Conservation (phyloP, 2,797 vertebrate genomes). For the Alosa sapidissima region DNA sequence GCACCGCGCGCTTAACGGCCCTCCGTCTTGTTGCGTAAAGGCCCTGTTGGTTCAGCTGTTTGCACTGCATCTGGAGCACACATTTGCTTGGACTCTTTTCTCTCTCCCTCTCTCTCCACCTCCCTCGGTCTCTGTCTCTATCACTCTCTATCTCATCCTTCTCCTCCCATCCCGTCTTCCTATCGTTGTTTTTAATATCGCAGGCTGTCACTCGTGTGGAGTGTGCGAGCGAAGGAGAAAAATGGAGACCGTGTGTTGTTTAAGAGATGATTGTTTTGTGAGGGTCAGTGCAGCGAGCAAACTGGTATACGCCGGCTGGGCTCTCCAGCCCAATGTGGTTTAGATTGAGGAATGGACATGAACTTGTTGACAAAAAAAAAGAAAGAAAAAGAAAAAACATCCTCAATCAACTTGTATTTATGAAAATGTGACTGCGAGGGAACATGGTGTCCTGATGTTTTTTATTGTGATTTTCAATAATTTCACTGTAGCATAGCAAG, state of each 20-base stretch:
- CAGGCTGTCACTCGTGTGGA: slow-evolving; percentile 41
- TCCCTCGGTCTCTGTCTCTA: slow-evolving; percentile 1
- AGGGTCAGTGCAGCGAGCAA: slow-evolving; percentile 51
- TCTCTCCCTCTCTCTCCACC: background rate
- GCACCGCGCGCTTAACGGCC: slow-evolving; percentile 62
- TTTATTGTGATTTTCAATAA: background rate
- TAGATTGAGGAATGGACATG: slow-evolving; percentile 41
- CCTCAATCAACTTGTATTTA: slow-evolving; percentile 4
- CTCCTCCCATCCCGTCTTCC: background rate
- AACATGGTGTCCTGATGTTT: slow-evolving; percentile 14
- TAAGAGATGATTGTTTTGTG: slow-evolving; percentile 47
- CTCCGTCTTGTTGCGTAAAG: slow-evolving; percentile 67
- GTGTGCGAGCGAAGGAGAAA: background rate
- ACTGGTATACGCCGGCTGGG: slow-evolving; percentile 25
- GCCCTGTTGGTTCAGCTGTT: slow-evolving; percentile 64
- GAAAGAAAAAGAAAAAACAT: slow-evolving; percentile 2
- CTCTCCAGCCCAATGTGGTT: slow-evolving; percentile 33
- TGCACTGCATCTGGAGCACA: slow-evolving; percentile 70
- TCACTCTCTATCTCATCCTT: background rate
- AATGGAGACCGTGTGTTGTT: slow-evolving; percentile 45
- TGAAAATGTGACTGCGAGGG: slow-evolving; percentile 5
- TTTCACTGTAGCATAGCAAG: background rate
- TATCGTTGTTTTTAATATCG: slow-evolving; percentile 1
- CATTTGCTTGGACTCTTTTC: slow-evolving; percentile 51
- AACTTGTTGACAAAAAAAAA: slow-evolving; percentile 32